Evolutionary conservation across 2,797 vertebrate species (phyloP).

Genomic region (Esox masquinongy): DNA sequence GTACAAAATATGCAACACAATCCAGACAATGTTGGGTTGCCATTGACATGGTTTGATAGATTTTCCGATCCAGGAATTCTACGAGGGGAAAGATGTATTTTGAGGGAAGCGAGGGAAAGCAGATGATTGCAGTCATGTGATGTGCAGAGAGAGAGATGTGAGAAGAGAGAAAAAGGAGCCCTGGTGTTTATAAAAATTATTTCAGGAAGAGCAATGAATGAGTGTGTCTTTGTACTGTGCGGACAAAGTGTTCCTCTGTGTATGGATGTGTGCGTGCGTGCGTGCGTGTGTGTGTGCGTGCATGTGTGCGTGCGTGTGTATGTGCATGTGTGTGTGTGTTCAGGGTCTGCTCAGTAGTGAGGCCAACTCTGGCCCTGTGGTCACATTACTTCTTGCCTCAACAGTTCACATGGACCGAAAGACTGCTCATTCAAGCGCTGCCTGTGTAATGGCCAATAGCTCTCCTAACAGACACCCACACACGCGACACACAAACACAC

Average conservation of each 20-base stretch:
- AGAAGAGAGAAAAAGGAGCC: neutral
- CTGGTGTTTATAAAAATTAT: neutral
- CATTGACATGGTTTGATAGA: neutral
- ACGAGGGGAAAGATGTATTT: neutral
- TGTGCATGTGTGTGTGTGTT: constrained; percentile 5
- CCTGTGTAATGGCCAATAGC: neutral
- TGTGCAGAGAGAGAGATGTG: neutral
- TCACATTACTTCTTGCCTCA: constrained; percentile 55
- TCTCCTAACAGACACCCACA: constrained; percentile 4
- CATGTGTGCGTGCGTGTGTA: neutral
- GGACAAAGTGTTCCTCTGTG: too few species aligned
- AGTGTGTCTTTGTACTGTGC: neutral
- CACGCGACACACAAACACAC: constrained; percentile 14
- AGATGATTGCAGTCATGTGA: neutral
- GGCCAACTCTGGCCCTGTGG: constrained; percentile 55
- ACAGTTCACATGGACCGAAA: constrained; percentile 41
- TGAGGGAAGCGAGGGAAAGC: neutral
- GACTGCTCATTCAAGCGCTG: constrained; percentile 18
- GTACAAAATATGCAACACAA: neutral
- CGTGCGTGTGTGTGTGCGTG: neutral
- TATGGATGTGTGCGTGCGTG: too few species aligned
- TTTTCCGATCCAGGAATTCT: neutral
- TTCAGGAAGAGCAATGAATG: neutral
- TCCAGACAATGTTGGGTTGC: neutral
- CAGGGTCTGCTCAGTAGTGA: neutral